Evolutionary conservation across 2,113 vertebrate genomes (phyloP), one percentile per base, ranked within the genome.

Genomic region (Tragelaphus buxtoni): DNA sequence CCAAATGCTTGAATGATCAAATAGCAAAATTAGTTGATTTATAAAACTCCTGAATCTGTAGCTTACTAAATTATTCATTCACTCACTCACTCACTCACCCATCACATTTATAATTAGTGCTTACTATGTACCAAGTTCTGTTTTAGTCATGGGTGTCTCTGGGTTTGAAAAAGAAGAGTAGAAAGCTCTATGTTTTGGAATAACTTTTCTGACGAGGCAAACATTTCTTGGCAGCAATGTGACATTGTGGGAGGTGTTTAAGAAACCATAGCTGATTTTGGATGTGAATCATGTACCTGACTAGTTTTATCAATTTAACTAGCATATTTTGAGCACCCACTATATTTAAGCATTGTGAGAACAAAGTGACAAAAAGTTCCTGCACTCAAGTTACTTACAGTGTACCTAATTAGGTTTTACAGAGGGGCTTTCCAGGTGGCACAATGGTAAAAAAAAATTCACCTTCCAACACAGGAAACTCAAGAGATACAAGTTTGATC

Each of bases 261-360:
- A 84, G 55, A 92, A 84, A 87, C 7, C 22, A 81, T 26, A 7
- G 9, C 18, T 26, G 35, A 65, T 39, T 81, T 87, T 84, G 76
- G 32, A 81, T 35, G 47, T 61, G 45, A 83, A 86, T 91, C 85
- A 93, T 35, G 6, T 55, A 58, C 16, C 58, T 82, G 69, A 55
- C 13, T 93, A 42, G n/a, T 11, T 90, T 32, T 60, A n/a, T 65
- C 4, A 1, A 26, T 65, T 81, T 7, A 60, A 6, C 42, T 61
- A 76, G 32, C 8, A 13, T 79, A 84, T 61, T 87, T 28, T 77
- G 42, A 94, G 51, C 24, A 39, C 20, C 3, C 6, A 6, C 9
- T 93, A 10, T 56, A 87, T 95, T 95, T 93, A 95, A 86, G 63
- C 58, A 22, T 79, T 74, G 28, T 93, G 30, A 12, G 53, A 91